phyloP scores from a whole-genome alignment of 23 tunicate genomes.

The Ciona savignyi region DNA sequence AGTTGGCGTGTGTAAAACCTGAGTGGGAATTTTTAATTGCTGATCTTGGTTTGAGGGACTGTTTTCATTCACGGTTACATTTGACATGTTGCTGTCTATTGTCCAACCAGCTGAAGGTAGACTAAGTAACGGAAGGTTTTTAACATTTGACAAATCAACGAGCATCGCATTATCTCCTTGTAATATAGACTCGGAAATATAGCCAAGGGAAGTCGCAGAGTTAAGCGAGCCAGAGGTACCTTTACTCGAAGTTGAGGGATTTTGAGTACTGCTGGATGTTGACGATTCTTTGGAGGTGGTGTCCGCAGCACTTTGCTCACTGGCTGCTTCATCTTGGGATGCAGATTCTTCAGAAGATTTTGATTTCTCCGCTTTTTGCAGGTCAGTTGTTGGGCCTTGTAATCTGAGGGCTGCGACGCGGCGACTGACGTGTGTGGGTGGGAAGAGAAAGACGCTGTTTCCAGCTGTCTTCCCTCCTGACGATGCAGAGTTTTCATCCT shows the following conservation, averaged over 20 bases:
- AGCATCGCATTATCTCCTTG: constrained; percentile 1
- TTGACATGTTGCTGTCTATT: constrained; percentile 25
- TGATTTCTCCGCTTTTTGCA: constrained; percentile 19
- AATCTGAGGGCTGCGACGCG: constrained; percentile 50
- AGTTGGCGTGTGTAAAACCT: constrained; percentile 55
- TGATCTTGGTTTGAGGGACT: constrained; percentile 14
- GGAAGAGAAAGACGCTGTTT: constrained; percentile 61
- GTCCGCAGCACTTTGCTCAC: background rate
- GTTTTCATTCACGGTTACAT: background rate
- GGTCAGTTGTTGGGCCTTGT: constrained; percentile 42
- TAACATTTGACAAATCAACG: constrained; percentile 9
- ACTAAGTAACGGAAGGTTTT: constrained; percentile 44
- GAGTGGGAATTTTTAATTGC: constrained; percentile 56
- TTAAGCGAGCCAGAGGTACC: constrained; percentile 12
- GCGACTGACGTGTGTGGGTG: constrained; percentile 59
- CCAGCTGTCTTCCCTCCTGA: constrained; percentile 21
- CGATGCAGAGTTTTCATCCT: constrained; percentile 28
- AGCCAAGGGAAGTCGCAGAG: constrained; percentile 15
- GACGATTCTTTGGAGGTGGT: background rate
- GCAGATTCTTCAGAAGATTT: constrained; percentile 25
- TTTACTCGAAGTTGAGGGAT: background rate
- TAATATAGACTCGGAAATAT: constrained; percentile 11
- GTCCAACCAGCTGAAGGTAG: constrained; percentile 45
- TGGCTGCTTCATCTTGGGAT: constrained; percentile 6
- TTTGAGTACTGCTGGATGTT: background rate